Percentiles rank a stretch among this genome's conserved stretches.
Conservation (phyloP, 2,113 vertebrate species). For the Chaetura pelagica region DNA sequence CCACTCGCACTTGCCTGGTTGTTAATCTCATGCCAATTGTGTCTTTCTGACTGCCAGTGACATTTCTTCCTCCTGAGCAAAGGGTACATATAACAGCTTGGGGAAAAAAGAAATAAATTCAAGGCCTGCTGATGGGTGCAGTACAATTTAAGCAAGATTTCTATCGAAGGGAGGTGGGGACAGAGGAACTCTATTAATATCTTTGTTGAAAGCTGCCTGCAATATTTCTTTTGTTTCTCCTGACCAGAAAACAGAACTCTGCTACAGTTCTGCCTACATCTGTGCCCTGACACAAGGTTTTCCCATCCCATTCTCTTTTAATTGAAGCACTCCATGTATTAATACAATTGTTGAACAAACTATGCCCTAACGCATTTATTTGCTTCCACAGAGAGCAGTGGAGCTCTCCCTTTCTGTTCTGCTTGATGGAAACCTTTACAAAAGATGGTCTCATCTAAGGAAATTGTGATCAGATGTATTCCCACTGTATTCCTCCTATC, state of each 20-base stretch:
- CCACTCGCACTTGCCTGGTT: not conserved
- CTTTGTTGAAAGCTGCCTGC: not conserved
- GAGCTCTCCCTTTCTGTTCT: not conserved
- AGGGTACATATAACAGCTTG: not conserved
- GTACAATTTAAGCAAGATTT: not conserved
- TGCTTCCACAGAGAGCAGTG: not conserved
- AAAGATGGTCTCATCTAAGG: not conserved
- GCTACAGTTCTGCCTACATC: not conserved
- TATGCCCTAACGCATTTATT: not conserved
- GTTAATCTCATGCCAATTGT: not conserved
- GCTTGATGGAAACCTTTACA: not conserved
- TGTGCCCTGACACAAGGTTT: not conserved
- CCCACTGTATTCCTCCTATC: not conserved
- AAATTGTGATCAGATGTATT: not conserved
- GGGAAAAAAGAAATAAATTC: not conserved
- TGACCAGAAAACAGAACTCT: not conserved
- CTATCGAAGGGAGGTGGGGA: not conserved
- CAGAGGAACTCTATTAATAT: not conserved
- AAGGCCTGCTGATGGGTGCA: not conserved
- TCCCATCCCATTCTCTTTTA: not conserved
- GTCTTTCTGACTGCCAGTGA: not conserved
- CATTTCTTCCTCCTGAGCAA: not conserved
- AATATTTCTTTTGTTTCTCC: not conserved
- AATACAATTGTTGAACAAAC: not conserved
- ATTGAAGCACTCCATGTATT: not conserved